These are phyloP conservation scores for Panurus biarmicus DNA, from an alignment of 2,113 vertebrate species.

Conservation along the genomic window DNA sequence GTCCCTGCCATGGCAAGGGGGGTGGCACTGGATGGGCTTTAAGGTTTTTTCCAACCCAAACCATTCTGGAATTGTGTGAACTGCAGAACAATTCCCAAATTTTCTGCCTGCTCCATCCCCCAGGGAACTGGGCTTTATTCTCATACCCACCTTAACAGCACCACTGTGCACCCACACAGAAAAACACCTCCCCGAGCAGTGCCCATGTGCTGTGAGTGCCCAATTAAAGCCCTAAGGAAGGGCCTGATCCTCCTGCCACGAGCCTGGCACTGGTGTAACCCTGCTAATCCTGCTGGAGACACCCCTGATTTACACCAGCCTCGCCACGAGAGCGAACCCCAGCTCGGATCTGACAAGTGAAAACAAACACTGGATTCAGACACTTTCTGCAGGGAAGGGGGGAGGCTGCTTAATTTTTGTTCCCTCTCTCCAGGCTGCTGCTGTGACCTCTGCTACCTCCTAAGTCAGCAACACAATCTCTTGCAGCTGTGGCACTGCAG, in stretches of 20 bases:
- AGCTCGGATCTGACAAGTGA: constrained; percentile 6
- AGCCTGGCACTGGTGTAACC: background rate
- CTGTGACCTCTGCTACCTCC: constrained; percentile 51
- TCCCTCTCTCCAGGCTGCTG: constrained; percentile 31
- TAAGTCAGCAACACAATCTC: constrained; percentile 16
- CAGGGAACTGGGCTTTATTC: fast-evolving
- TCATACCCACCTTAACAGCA: fast-evolving
- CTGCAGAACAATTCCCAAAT: fast-evolving
- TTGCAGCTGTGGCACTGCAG: constrained; percentile 39
- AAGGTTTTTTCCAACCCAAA: background rate
- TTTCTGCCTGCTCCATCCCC: background rate
- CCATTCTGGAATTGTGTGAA: background rate
- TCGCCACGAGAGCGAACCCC: background rate
- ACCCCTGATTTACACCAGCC: background rate
- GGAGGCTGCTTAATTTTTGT: background rate
- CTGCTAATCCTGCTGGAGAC: background rate
- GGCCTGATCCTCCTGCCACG: background rate
- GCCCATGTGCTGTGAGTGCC: background rate
- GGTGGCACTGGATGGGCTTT: background rate
- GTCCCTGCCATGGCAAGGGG: background rate
- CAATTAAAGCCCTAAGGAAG: background rate
- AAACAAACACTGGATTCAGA: constrained; percentile 40
- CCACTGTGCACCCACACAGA: fast-evolving
- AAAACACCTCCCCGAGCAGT: fast-evolving
- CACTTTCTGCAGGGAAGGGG: background rate